phyloP scores from a whole-genome alignment of 2,113 vertebrate genomes.

The Cinclus mexicanus region DNA sequence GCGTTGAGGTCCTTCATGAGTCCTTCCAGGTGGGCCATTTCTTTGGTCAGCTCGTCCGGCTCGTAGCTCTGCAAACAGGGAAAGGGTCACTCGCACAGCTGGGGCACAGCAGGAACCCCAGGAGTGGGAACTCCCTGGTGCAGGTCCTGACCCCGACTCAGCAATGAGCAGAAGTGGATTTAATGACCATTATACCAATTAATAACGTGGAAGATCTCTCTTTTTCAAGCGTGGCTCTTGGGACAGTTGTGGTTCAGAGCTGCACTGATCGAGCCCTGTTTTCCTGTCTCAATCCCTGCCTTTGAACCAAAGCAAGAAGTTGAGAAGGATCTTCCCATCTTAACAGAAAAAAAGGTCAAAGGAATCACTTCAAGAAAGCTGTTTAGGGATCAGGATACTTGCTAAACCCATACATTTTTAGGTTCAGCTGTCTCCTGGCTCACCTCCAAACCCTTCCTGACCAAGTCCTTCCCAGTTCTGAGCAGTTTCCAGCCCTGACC shows the following conservation, averaged over 20 bases:
- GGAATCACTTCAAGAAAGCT: background rate
- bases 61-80: constrained; percentile 89
- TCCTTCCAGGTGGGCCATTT: constrained; percentile 99
- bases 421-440: background rate
- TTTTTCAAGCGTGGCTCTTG: background rate
- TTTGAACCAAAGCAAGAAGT: background rate
- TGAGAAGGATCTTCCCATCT: background rate
- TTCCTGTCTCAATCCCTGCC: background rate
- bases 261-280: background rate
- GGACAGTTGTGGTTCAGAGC: background rate
- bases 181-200: background rate
- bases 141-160: background rate
- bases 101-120: background rate
- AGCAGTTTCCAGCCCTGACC: background rate
- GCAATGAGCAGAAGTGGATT: background rate
- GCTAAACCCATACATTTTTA: background rate
- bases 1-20: constrained; percentile 99
- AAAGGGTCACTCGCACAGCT: constrained; percentile 69
- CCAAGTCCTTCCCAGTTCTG: background rate
- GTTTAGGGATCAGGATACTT: background rate
- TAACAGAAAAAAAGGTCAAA: background rate
- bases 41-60: constrained; percentile 97
- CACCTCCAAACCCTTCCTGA: background rate
- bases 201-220: background rate
- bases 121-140: background rate